phyloP scores from a whole-genome alignment of 2,888 invertebrate genomes.

The Homarus gammarus region DNA sequence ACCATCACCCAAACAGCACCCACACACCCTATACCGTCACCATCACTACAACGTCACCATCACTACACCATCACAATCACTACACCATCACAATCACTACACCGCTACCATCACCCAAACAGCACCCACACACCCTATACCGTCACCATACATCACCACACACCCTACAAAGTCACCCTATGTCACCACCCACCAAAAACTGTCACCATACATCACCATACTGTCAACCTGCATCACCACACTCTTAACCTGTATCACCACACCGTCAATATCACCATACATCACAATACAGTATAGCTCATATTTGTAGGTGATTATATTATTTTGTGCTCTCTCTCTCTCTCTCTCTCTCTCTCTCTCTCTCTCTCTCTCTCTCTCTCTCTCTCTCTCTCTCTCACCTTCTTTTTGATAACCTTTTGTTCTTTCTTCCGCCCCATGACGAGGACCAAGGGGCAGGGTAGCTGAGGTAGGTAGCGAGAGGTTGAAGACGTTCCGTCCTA shows the following conservation, averaged over 20 bases:
- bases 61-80: no score
- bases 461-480: background rate
- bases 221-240: no score
- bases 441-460: background rate
- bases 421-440: background rate
- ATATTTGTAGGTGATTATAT: background rate
- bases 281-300: no score
- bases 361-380: slow-evolving; percentile 8
- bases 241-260: no score
- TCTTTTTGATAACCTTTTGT: background rate
- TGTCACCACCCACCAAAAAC: background rate
- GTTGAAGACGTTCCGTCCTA: no score
- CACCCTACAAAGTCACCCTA: background rate
- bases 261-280: no score
- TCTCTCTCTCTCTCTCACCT: slow-evolving; percentile 1
- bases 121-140: background rate
- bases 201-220: no score
- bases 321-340: background rate
- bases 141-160: background rate
- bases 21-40: no score
- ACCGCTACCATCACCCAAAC: no score
- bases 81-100: no score
- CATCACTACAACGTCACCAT: no score
- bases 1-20: no score
- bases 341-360: slow-evolving; percentile 8